phyloP scores from a whole-genome alignment of 37 sponge, comb jelly and placozoan genomes.

The Aphrocallistes beatrix region DNA sequence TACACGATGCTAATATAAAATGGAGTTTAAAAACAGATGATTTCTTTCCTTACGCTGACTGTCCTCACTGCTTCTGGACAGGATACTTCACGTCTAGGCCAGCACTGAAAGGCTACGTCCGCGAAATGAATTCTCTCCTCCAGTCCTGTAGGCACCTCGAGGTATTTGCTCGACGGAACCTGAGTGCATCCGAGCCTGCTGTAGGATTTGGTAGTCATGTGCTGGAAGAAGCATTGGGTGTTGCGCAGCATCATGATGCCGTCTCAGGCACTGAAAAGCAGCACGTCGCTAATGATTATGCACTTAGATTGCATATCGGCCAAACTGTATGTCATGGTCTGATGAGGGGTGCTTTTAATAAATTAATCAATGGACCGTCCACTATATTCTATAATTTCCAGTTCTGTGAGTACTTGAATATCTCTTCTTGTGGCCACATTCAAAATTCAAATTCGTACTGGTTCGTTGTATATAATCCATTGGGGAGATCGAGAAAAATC shows the following conservation, averaged over 20 bases:
- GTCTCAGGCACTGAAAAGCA: slow-evolving; percentile 82
- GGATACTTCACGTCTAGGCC: slow-evolving; percentile 93
- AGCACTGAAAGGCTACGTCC: slow-evolving; percentile 78
- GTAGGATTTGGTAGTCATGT: not conserved
- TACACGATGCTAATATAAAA: slow-evolving; percentile 31
- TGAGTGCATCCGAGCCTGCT: no score
- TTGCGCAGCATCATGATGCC: slow-evolving; percentile 95
- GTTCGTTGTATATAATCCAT: slow-evolving; percentile 66
- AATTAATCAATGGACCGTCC: slow-evolving; percentile 13
- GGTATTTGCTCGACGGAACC: slow-evolving; percentile 21
- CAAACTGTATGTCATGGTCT: slow-evolving; percentile 44
- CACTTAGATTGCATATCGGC: slow-evolving; percentile 71
- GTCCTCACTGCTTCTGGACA: slow-evolving; percentile 70
- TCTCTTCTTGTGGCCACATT: slow-evolving; percentile 23
- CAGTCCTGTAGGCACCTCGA: slow-evolving; percentile 85
- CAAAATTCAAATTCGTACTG: not conserved
- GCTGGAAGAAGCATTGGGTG: slow-evolving; percentile 66
- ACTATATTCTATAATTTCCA: slow-evolving; percentile 11
- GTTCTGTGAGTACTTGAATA: slow-evolving; percentile 65
- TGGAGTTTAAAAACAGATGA: slow-evolving; percentile 83
- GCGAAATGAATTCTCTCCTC: slow-evolving; percentile 59
- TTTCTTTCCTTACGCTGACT: slow-evolving; percentile 89
- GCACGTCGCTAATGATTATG: slow-evolving; percentile 91
- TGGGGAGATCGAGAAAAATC: slow-evolving; percentile 20
- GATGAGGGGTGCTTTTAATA: slow-evolving; percentile 21